A percentile compares a stretch with the other conserved stretches of the same genome.
Evolutionary conservation across 37 sponge, comb jelly and placozoan species (phyloP).

Genomic region (Hexactinellida sp.): DNA sequence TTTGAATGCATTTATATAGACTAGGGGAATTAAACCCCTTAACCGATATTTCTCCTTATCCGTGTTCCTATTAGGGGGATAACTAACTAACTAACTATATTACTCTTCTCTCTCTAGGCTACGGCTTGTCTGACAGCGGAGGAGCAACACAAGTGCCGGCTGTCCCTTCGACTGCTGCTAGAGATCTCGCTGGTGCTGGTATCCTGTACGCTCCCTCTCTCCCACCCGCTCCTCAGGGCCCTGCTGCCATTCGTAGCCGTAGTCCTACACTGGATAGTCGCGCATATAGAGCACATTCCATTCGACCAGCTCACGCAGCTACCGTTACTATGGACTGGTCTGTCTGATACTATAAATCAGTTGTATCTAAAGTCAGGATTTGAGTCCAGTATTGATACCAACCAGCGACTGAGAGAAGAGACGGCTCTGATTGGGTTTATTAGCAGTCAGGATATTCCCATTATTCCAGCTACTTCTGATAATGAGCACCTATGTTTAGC

Average conservation of each 20-base stretch:
- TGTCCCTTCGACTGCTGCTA: not conserved
- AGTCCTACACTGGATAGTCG: not conserved
- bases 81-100: too few relatives aligned
- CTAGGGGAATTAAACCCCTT: too few relatives aligned
- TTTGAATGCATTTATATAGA: too few relatives aligned
- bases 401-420: not conserved
- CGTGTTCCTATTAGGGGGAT: too few relatives aligned
- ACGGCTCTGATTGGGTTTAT: not conserved
- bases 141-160: not conserved
- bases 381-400: not conserved
- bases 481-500: not conserved
- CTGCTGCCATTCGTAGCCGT: not conserved
- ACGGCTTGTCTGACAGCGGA: not conserved
- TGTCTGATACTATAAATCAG: not conserved
- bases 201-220: not conserved
- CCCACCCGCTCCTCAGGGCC: not conserved
- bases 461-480: not conserved
- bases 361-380: not conserved
- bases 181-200: not conserved
- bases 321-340: not conserved
- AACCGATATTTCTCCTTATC: too few relatives aligned
- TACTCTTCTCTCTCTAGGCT: not conserved
- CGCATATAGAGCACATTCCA: not conserved
- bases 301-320: not conserved
- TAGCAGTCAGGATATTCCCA: not conserved